A percentile compares a stretch with the other conserved stretches of the same genome.
Evolutionary conservation across 2,113 vertebrate species (phyloP).

Genomic region (Entelurus aequoreus): DNA sequence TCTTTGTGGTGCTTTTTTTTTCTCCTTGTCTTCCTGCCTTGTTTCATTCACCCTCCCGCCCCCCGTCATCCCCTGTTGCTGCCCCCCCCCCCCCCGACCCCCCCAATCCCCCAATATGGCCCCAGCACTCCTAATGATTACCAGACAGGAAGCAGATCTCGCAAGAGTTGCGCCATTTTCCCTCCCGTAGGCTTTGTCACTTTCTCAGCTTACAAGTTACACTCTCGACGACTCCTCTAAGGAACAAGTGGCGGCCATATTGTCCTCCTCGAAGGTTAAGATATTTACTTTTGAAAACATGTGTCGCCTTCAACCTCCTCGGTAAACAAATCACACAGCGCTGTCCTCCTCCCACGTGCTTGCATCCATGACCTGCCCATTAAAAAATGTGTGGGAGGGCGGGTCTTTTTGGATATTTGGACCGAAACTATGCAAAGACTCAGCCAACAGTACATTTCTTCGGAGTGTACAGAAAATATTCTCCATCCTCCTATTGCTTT

Average conservation of each 20-base stretch:
- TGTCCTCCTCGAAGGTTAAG: slow-evolving; percentile 8
- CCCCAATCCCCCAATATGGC: slow-evolving; percentile 25
- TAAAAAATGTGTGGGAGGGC: no score
- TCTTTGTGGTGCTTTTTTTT: slow-evolving; percentile 35
- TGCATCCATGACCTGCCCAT: background rate
- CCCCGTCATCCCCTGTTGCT: slow-evolving; percentile 5
- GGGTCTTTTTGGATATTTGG: no score
- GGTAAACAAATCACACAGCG: slow-evolving; percentile 7
- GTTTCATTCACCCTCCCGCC: slow-evolving; percentile 17
- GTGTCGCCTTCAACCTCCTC: slow-evolving; percentile 47
- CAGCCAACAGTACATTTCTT: slow-evolving; percentile 37
- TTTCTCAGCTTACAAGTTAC: slow-evolving; percentile 17
- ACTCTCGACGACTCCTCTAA: background rate
- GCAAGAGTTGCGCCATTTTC: slow-evolving; percentile 36
- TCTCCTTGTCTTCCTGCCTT: slow-evolving; percentile 15
- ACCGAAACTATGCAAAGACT: slow-evolving; percentile 37
- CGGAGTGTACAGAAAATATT: background rate
- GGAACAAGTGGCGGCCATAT: background rate
- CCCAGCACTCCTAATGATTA: slow-evolving; percentile 58
- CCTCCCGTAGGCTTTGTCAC: slow-evolving; percentile 33
- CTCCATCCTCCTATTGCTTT: slow-evolving; percentile 26
- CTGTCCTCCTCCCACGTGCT: slow-evolving; percentile 21
- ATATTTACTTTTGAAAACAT: slow-evolving; percentile 69
- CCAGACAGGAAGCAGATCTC: slow-evolving; percentile 60
- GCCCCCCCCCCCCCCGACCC: background rate